A percentile compares a stretch with the other conserved stretches of the same genome.
Conservation (phyloP, 2,113 vertebrate genomes). For the Lagenorhynchus albirostris region DNA sequence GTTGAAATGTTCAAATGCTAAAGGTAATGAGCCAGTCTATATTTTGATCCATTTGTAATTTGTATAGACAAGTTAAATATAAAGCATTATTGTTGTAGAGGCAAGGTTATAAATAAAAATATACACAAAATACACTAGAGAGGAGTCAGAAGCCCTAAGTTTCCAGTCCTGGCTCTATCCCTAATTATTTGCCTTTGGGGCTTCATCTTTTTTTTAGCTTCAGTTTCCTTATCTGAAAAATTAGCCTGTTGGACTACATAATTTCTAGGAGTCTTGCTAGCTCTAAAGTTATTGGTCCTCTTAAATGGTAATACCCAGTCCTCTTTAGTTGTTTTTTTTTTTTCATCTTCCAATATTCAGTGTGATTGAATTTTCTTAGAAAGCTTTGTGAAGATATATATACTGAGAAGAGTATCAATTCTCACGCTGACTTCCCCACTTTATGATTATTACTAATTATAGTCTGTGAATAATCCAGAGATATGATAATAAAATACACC, state of each 20-base stretch:
- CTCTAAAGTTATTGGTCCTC: not conserved
- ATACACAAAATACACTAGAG: not conserved
- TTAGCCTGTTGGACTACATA: not conserved
- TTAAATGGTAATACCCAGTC: not conserved
- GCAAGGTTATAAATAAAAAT: not conserved
- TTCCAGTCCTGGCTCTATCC: not conserved
- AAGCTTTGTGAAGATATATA: not conserved
- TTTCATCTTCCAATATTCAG: not conserved
- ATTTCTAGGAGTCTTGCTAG: not conserved
- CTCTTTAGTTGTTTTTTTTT: not conserved
- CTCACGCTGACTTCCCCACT: not conserved
- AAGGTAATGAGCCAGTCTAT: slow-evolving; percentile 67
- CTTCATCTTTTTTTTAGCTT: not conserved
- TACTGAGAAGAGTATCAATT: not conserved
- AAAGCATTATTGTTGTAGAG: not conserved
- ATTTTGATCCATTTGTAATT: not conserved
- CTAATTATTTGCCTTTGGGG: not conserved
- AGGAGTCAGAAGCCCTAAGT: not conserved
- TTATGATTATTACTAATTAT: not conserved
- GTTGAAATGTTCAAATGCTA: slow-evolving; percentile 65
- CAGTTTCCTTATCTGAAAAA: not conserved
- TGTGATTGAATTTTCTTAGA: slow-evolving; percentile 21
- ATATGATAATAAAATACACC: not conserved
- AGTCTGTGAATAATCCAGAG: not conserved
- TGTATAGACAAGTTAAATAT: not conserved